Percentiles rank a stretch among this genome's conserved stretches.
These are phyloP conservation scores for Phyto melanocephala DNA, from an alignment of 2,888 invertebrate genomes.

Conservation along the genomic window DNA sequence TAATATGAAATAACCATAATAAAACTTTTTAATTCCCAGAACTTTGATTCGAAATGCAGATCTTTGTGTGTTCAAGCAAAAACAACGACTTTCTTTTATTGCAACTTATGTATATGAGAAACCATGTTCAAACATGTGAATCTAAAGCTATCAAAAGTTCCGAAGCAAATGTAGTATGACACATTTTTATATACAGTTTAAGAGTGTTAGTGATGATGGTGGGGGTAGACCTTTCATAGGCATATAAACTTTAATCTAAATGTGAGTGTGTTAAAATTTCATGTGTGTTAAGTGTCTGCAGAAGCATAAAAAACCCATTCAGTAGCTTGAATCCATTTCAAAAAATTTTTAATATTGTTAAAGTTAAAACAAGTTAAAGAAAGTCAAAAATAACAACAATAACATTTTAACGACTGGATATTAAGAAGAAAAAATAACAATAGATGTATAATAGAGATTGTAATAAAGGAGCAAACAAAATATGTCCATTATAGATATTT, in stretches of 20 bases:
- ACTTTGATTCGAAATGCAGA: not conserved
- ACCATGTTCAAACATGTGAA: slow-evolving; percentile 39
- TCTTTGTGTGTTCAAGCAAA: not conserved
- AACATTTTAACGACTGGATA: not conserved
- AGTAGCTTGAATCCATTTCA: slow-evolving; percentile 39
- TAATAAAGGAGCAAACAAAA: not conserved
- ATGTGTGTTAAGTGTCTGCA: no score
- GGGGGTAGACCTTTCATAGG: no score
- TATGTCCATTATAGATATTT: not conserved
- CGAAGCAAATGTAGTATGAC: slow-evolving; percentile 50
- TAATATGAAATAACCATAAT: not conserved
- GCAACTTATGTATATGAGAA: not conserved
- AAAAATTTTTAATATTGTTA: slow-evolving; percentile 14
- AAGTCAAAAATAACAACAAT: slow-evolving; percentile 1
- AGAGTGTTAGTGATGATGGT: not conserved
- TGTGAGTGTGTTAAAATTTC: no score
- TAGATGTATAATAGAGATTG: not conserved
- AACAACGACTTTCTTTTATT: not conserved
- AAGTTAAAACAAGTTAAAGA: not conserved
- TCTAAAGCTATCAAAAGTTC: slow-evolving; percentile 47
- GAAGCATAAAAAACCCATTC: not conserved
- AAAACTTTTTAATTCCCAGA: not conserved
- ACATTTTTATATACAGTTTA: not conserved
- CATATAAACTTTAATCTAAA: no score
- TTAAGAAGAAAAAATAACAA: not conserved